phyloP scores from a whole-genome alignment of 2,888 invertebrate genomes.

The Nomada fucata region DNA sequence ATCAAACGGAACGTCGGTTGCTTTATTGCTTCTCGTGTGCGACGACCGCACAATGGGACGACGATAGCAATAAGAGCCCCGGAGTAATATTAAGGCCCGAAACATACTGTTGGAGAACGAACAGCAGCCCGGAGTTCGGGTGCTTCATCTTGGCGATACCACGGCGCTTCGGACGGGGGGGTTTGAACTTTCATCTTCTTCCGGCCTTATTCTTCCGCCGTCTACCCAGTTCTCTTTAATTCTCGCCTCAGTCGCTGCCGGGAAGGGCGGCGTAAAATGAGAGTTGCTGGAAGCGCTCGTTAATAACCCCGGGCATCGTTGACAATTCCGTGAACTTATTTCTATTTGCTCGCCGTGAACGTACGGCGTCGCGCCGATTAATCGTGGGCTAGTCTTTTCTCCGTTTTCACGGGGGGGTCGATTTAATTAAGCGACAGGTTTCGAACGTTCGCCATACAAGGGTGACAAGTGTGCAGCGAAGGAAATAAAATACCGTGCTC shows the following conservation, averaged over 20 bases:
- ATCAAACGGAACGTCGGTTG: constrained; percentile 14
- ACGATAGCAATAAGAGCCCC: constrained; percentile 52
- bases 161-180: constrained; percentile 21
- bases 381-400: background rate
- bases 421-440: too few relatives aligned
- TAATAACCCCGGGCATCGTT: constrained; percentile 66
- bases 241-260: constrained; percentile 32
- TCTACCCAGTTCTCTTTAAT: constrained; percentile 43
- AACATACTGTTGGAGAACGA: constrained; percentile 54
- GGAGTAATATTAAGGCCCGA: constrained; percentile 65
- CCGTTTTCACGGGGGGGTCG: too few relatives aligned
- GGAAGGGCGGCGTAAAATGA: constrained; percentile 38
- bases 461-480: too few relatives aligned
- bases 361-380: constrained; percentile 20
- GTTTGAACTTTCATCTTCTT: constrained; percentile 64
- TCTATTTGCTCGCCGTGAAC: constrained; percentile 49
- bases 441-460: too few relatives aligned
- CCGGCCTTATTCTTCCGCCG: constrained; percentile 50
- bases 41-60: constrained; percentile 37
- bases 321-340: constrained; percentile 55
- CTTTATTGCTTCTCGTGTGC: constrained; percentile 39
- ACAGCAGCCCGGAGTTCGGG: constrained; percentile 34
- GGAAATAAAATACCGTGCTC: too few relatives aligned
- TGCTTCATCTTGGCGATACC: constrained; percentile 52
- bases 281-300: constrained; percentile 47